These are phyloP conservation scores for Myxocyprinus asiaticus DNA, from an alignment of 2,113 vertebrate species.

Conservation along the genomic window DNA sequence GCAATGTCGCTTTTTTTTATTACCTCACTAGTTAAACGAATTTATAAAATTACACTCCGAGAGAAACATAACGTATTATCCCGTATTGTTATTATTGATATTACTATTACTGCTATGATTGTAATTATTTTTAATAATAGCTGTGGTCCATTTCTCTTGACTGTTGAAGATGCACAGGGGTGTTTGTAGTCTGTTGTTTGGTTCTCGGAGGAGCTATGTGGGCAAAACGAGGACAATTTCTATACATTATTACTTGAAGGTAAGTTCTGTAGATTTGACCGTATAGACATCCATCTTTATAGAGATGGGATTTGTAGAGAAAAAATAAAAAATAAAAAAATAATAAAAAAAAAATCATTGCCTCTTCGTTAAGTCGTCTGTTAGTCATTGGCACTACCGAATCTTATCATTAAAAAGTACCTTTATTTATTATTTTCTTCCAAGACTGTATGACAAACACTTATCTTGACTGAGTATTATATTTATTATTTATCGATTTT, in stretches of 20 bases:
- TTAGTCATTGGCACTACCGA: conserved; percentile 62
- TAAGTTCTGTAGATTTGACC: conserved; percentile 89
- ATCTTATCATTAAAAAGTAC: conserved; percentile 72
- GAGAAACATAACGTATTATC: conserved; percentile 83
- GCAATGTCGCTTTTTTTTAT: conserved; percentile 81
- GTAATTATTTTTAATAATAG: conserved; percentile 77
- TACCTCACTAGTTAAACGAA: conserved; percentile 90
- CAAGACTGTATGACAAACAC: conserved; percentile 77
- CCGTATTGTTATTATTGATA: conserved; percentile 80
- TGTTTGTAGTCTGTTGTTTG: conserved; percentile 74
- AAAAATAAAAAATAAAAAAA: too few species aligned
- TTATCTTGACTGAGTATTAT: conserved; percentile 84
- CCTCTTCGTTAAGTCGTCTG: conserved; percentile 58
- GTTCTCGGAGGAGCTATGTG: conserved; percentile 86
- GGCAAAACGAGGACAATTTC: conserved; percentile 79
- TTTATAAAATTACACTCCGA: conserved; percentile 80
- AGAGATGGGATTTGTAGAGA: conserved; percentile 74
- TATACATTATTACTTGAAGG: conserved; percentile 86
- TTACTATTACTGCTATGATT: conserved; percentile 81
- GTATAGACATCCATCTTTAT: conserved; percentile 80
- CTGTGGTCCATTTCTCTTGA: conserved; percentile 74
- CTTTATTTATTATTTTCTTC: conserved; percentile 88
- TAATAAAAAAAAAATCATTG: conserved; percentile 47
- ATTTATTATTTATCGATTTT: conserved; percentile 99
- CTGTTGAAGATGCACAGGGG: conserved; percentile 68